Evolutionary conservation across 2,888 invertebrate species (phyloP).

Genomic region (Hydrotaea diabolus): DNA sequence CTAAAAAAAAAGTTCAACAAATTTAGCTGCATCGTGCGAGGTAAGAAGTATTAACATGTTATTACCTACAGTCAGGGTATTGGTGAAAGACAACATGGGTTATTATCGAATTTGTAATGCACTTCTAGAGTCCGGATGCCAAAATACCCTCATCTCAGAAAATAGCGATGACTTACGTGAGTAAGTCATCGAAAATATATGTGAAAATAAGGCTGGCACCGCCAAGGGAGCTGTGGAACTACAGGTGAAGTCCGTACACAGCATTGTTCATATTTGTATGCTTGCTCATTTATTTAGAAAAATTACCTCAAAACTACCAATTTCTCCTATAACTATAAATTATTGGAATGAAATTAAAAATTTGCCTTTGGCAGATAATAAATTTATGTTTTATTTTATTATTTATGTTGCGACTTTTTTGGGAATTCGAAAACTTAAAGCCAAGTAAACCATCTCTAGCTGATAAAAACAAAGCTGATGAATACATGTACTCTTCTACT

Average conservation of each 20-base stretch:
- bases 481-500: too few species aligned
- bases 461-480: too few species aligned
- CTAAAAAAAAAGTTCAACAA: too few species aligned
- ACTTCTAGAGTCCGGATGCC: constrained; percentile 44
- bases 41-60: constrained; percentile 21
- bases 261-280: background rate
- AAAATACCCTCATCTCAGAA: constrained; percentile 41
- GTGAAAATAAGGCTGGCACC: constrained; percentile 18
- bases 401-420: background rate
- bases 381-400: background rate
- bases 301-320: constrained; percentile 36
- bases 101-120: constrained; percentile 40
- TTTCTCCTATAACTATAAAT: constrained; percentile 8
- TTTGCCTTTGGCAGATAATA: constrained; percentile 44
- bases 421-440: constrained; percentile 15
- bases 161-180: background rate
- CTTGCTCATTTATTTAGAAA: constrained; percentile 24
- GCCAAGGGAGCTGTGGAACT: background rate
- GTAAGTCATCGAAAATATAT: constrained; percentile 25
- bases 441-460: too few species aligned
- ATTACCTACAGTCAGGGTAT: constrained; percentile 32
- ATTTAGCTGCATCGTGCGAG: background rate
- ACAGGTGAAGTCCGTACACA: constrained; percentile 11
- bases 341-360: constrained; percentile 47
- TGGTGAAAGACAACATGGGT: constrained; percentile 37